Base-by-base conservation (phyloP, 2,888 invertebrate species). In the Scelioninae gen. 2 region DNA sequence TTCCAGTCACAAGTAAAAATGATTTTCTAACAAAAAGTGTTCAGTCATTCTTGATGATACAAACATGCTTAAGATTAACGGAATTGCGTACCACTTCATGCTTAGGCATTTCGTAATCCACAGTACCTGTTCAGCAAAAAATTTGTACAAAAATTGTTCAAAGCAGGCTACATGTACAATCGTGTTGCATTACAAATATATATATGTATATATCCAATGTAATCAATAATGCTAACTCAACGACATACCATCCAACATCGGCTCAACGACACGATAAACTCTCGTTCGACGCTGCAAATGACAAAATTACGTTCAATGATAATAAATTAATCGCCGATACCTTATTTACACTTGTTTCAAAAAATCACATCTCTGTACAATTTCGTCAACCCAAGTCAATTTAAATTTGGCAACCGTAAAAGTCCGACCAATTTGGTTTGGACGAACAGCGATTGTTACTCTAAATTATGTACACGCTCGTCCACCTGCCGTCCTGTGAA, bases 31-130 rank as follows among this genome's bases (percentile, higher is more conserved):
- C 65, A 72, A 72, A 65, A 61, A 41, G 11, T 45, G 10, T 39
- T 60, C 72, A 72, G 50, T 72, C 72, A 35, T 65, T 33, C 46
- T 58, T 61, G 64, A n/a, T n/a, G n/a, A 52, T 61, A 65, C 55
- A 72, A 60, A 71, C 64, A 41, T 65, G 72, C 65, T 61, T 72
- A 72, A 60, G 52, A 48, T 65, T 65, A 65, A 65, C 48, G 35
- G 31, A 65, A 65, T 46, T 65, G 48, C 55, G 46, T 64, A 58
- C 45, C 43, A 25, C 1, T 61, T 35, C 58, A 55, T 53, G 65
- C 55, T 28, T 55, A 41, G 46, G 37, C 35, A 50, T 43, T 43
- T 2, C 25, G 55, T 48, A 57, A 45, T 35, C 45, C 5, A 13
- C 22, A 25, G 52, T 19, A 9, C 31, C 18, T 6, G n/a, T 28